phyloP scores from a whole-genome alignment of 2,797 vertebrate species.

The Poecile montanus region DNA sequence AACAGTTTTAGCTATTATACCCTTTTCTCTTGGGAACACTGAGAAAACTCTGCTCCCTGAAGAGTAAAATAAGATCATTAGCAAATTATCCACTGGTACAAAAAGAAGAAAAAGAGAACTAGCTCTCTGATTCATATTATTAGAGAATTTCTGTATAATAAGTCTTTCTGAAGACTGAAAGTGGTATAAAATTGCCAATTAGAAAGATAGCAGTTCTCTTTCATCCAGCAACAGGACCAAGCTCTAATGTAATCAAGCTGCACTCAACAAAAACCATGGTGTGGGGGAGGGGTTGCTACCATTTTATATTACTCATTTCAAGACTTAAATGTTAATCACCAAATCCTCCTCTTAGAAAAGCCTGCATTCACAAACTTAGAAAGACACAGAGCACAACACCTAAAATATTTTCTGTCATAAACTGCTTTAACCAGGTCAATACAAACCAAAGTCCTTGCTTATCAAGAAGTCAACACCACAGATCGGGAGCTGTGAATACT shows the following conservation, averaged over 20 bases:
- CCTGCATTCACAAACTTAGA: background rate
- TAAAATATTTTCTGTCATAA: background rate
- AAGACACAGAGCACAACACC: background rate
- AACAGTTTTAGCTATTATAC: background rate
- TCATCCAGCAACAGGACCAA: conserved; percentile 1
- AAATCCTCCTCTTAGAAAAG: background rate
- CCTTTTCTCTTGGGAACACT: background rate
- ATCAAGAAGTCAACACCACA: background rate
- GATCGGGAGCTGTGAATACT: background rate
- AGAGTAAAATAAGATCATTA: conserved; percentile 56
- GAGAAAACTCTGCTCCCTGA: conserved; percentile 25
- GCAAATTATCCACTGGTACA: conserved; percentile 16
- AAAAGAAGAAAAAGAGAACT: conserved; percentile 10
- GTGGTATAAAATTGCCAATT: conserved; percentile 50
- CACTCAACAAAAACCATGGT: background rate
- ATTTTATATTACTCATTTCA: background rate
- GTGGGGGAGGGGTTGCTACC: background rate
- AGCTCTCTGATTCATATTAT: conserved; percentile 45
- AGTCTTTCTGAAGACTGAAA: conserved; percentile 46
- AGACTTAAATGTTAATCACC: background rate
- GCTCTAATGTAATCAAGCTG: background rate
- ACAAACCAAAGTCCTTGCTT: background rate
- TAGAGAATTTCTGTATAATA: conserved; percentile 50
- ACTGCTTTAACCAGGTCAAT: background rate
- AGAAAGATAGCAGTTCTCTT: conserved; percentile 28